Evolutionary conservation across 1,140 invertebrate genomes (phyloP).

Genomic region (Drosophila erecta): DNA sequence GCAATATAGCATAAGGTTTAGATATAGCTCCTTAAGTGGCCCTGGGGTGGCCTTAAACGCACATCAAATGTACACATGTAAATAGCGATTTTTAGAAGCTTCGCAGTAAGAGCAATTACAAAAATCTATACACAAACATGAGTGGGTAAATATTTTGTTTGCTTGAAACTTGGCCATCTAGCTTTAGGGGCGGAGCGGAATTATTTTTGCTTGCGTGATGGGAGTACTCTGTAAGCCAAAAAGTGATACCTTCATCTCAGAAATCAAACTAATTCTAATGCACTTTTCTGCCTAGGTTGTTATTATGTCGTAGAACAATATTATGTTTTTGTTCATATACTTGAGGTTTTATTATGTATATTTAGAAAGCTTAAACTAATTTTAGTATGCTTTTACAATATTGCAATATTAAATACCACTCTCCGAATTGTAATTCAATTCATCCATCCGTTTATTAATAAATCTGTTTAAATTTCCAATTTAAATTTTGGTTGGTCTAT

Average conservation of each 20-base stretch:
- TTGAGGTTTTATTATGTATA: no score
- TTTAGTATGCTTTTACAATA: no score
- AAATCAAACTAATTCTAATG: no score
- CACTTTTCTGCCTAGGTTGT: no score
- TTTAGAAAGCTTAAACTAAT: no score
- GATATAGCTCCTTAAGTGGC: constrained; percentile 53
- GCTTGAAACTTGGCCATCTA: not conserved
- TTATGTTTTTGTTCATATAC: no score
- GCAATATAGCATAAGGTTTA: constrained; percentile 15
- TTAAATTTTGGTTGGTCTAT: no score
- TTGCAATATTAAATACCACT: no score
- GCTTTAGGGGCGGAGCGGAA: not conserved
- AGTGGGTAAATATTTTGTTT: constrained; percentile 16
- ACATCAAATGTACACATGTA: constrained; percentile 68
- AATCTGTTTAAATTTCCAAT: no score
- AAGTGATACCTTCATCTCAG: not conserved
- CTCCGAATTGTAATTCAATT: no score
- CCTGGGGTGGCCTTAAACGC: constrained; percentile 64
- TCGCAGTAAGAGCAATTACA: constrained; percentile 42
- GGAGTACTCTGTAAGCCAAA: not conserved
- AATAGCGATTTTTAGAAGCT: constrained; percentile 60
- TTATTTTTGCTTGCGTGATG: not conserved
- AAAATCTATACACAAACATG: constrained; percentile 14
- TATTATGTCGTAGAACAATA: no score
- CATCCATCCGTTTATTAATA: no score